These are phyloP conservation scores for Troglohyphantes excavatus DNA, from an alignment of 2,888 invertebrate species.

Conservation along the genomic window DNA sequence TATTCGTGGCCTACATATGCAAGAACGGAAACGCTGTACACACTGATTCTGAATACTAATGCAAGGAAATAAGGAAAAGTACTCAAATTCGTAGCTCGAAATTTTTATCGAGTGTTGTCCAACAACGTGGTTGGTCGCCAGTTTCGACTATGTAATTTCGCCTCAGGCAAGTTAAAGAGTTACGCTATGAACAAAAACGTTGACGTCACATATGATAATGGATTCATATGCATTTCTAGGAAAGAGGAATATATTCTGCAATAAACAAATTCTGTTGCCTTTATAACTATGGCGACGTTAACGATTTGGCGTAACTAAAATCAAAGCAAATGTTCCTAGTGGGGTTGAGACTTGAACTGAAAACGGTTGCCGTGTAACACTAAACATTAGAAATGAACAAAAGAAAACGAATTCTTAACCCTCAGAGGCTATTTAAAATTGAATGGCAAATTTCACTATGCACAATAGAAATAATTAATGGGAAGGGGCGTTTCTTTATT, in stretches of 20 bases:
- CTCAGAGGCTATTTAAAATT: background rate
- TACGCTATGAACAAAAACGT: background rate
- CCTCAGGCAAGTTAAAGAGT: background rate
- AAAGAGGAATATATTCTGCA: slow-evolving; percentile 27
- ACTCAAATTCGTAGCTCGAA: background rate
- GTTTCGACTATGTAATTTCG: background rate
- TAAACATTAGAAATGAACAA: background rate
- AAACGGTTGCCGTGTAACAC: slow-evolving; percentile 28
- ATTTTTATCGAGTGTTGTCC: background rate
- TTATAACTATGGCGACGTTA: slow-evolving; percentile 70
- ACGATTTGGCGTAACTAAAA: slow-evolving; percentile 38
- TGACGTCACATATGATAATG: slow-evolving; percentile 34
- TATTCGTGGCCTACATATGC: background rate
- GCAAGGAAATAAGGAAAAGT: background rate
- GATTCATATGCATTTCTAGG: slow-evolving; percentile 6
- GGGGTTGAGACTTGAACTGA: background rate
- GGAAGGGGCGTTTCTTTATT: background rate
- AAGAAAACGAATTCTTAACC: background rate
- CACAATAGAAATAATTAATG: slow-evolving; percentile 19
- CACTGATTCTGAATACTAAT: background rate
- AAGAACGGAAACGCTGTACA: background rate
- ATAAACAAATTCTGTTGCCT: slow-evolving; percentile 65
- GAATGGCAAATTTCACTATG: background rate
- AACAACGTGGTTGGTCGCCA: background rate
- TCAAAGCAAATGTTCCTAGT: background rate